Evolutionary conservation across 2,113 vertebrate species (phyloP).

Genomic region (Rhinopomastus cyanomelas): DNA sequence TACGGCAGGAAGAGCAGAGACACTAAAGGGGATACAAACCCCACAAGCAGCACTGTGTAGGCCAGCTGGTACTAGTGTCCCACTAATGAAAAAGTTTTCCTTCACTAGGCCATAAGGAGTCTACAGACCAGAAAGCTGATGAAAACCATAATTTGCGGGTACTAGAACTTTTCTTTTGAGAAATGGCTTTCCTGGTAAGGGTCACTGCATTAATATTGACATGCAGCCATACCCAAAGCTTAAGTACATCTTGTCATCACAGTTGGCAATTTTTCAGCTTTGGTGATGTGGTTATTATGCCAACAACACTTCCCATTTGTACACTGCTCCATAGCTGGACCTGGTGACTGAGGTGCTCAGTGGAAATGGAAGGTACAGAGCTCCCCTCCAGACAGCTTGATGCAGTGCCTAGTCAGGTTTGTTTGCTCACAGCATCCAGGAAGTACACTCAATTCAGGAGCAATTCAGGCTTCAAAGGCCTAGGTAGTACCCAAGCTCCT

Average conservation of each 20-base stretch:
- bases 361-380: neutral
- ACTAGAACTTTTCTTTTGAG: neutral
- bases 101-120: neutral
- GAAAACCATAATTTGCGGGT: neutral
- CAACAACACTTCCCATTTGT: neutral
- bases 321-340: neutral
- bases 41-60: neutral
- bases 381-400: neutral
- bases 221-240: neutral
- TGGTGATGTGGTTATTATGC: neutral
- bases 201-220: neutral
- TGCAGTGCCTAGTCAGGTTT: neutral
- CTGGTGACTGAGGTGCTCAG: neutral
- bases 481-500: neutral
- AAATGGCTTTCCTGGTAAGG: neutral
- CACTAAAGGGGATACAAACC: neutral
- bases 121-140: neutral
- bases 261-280: neutral
- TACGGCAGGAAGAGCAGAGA: neutral
- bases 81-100: neutral
- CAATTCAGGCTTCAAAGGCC: conserved; percentile 11
- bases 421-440: conserved; percentile 19
- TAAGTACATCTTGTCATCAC: neutral
- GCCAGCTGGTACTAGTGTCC: neutral
- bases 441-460: neutral